Percentiles rank a stretch among this genome's conserved stretches.
phyloP scores from a whole-genome alignment of 2,797 vertebrate species.

The Lophius americanus region DNA sequence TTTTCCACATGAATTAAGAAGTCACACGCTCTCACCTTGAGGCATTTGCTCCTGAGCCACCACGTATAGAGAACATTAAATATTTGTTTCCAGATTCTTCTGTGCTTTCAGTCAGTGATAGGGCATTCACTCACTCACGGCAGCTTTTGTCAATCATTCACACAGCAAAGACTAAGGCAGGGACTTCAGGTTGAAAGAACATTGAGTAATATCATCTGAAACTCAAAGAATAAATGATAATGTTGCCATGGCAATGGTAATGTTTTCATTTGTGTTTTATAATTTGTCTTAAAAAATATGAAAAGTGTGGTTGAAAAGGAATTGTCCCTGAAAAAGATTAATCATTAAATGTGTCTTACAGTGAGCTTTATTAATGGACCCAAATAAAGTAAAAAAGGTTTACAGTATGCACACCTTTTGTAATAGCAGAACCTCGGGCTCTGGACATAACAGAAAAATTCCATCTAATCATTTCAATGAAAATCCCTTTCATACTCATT shows the following conservation, averaged over 20 bases:
- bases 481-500: slow-evolving; percentile 12
- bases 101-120: slow-evolving; percentile 77
- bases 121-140: slow-evolving; percentile 75
- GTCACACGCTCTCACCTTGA: slow-evolving; percentile 45
- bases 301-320: neutral
- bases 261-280: slow-evolving; percentile 24
- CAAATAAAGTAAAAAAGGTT: neutral
- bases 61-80: slow-evolving; percentile 69
- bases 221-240: slow-evolving; percentile 43
- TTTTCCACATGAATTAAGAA: slow-evolving; percentile 35
- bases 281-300: slow-evolving; percentile 1
- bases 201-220: slow-evolving; percentile 26
- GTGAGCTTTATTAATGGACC: neutral
- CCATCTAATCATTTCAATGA: slow-evolving; percentile 29
- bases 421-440: neutral
- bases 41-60: slow-evolving; percentile 40
- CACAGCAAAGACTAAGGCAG: slow-evolving; percentile 5
- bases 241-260: slow-evolving; percentile 32
- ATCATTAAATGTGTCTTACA: slow-evolving; percentile 2
- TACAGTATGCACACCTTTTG: neutral
- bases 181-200: slow-evolving; percentile 20
- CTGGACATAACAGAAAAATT: slow-evolving; percentile 11
- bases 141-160: slow-evolving; percentile 82
- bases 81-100: slow-evolving; percentile 75
- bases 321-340: neutral